Conservation (phyloP, 2,888 invertebrate genomes). For the Cryptophagus acutangulus region DNA sequence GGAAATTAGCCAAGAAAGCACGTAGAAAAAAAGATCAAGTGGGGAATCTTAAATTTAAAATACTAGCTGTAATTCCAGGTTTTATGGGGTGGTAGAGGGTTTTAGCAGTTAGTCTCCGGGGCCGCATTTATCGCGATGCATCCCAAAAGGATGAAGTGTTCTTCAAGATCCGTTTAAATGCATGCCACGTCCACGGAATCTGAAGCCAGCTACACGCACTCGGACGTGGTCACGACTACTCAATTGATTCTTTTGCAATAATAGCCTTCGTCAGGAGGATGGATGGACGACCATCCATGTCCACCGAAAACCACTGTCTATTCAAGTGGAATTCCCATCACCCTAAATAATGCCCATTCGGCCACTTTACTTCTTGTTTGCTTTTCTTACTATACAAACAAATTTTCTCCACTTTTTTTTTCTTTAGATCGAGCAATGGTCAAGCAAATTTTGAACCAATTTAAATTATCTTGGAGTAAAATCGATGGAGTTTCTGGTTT, state of each 20-base stretch:
- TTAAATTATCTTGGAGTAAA: too few relatives aligned
- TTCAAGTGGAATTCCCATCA: conserved; percentile 16
- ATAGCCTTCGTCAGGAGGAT: conserved; percentile 18
- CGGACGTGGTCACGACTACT: conserved; percentile 25
- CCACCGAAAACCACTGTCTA: conserved; percentile 19
- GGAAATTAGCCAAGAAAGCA: conserved; percentile 26
- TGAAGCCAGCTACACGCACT: conserved; percentile 20
- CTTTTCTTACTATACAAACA: conserved; percentile 6
- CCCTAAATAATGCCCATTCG: conserved; percentile 8
- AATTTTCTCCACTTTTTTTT: conserved; percentile 1
- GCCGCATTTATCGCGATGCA: conserved; percentile 12
- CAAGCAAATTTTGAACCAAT: too few relatives aligned
- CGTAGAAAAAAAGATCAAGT: conserved; percentile 27
- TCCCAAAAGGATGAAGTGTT: not conserved
- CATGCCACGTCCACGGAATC: conserved; percentile 5
- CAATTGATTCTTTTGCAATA: conserved; percentile 26
- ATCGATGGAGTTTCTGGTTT: too few relatives aligned
- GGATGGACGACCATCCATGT: conserved; percentile 7
- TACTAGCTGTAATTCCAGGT: conserved; percentile 26
- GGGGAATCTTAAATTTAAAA: conserved; percentile 29
- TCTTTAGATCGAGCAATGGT: too few relatives aligned
- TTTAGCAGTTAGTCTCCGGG: conserved; percentile 11
- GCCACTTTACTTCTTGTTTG: conserved; percentile 6
- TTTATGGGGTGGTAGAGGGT: conserved; percentile 21
- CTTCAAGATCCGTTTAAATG: conserved; percentile 6